phyloP scores from a whole-genome alignment of 1,140 invertebrate species.

The Calliopsis andreniformis region DNA sequence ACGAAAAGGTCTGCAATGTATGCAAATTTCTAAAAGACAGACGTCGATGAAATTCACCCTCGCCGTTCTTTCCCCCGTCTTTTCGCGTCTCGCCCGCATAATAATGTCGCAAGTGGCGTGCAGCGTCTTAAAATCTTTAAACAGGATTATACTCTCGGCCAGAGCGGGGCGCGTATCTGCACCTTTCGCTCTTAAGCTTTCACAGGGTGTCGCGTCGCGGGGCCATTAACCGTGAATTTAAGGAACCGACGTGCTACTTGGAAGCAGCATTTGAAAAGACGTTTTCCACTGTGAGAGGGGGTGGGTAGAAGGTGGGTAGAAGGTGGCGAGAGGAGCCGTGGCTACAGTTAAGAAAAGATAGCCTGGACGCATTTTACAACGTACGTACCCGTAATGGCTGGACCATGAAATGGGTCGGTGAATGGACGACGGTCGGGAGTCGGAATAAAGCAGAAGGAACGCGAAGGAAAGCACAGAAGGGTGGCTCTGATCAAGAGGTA shows the following conservation, averaged over 20 bases:
- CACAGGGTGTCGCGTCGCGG: conserved; percentile 36
- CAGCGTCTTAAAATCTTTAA: conserved; percentile 43
- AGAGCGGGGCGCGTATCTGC: background rate
- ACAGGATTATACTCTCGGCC: conserved; percentile 10
- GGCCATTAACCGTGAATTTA: conserved; percentile 55
- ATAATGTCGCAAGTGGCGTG: conserved; percentile 16
- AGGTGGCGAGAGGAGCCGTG: background rate
- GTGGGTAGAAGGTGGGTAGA: no score
- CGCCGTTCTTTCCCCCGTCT: background rate
- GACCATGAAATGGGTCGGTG: conserved; percentile 24
- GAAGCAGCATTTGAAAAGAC: conserved; percentile 44
- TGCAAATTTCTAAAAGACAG: conserved; percentile 26
- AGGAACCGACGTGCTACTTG: conserved; percentile 39
- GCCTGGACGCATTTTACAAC: conserved; percentile 33
- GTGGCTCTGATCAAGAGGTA: conserved; percentile 31
- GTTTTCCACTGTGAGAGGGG: background rate
- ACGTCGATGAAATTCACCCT: conserved; percentile 21
- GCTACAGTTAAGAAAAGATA: background rate
- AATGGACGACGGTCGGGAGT: background rate
- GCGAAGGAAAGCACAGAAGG: conserved; percentile 11
- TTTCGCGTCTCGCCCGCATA: background rate
- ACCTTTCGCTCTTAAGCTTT: conserved; percentile 25
- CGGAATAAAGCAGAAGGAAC: conserved; percentile 30
- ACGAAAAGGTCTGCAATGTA: background rate
- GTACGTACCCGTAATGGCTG: conserved; percentile 30